A percentile compares a stretch with the other conserved stretches of the same genome.
Conservation (phyloP, 2,888 invertebrate genomes). For the Phortica magna region DNA sequence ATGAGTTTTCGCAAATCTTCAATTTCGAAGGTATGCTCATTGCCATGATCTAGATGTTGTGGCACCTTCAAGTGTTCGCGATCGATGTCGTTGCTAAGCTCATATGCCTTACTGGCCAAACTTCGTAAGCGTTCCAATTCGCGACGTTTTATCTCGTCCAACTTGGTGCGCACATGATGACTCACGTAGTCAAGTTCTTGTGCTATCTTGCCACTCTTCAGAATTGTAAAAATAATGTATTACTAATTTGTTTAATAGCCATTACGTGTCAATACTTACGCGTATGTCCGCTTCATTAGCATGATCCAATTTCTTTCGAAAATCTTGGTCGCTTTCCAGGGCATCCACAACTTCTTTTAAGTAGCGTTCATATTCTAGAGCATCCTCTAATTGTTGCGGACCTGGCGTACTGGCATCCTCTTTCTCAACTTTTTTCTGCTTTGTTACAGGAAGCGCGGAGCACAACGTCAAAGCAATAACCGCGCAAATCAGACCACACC, state of each 20-base stretch:
- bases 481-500: constrained; percentile 49
- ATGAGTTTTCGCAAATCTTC: constrained; percentile 96
- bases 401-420: constrained; percentile 73
- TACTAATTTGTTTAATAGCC: not conserved
- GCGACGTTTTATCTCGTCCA: constrained; percentile 94
- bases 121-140: constrained; percentile 90
- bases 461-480: constrained; percentile 46
- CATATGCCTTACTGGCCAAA: constrained; percentile 83
- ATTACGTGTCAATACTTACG: constrained; percentile 78
- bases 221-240: not conserved
- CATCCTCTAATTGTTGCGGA: constrained; percentile 68
- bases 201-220: constrained; percentile 93
- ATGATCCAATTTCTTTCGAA: constrained; percentile 88
- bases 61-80: constrained; percentile 81
- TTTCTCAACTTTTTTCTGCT: constrained; percentile 76
- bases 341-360: constrained; percentile 93
- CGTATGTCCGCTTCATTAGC: constrained; percentile 90
- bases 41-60: constrained; percentile 91
- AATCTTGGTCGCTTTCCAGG: constrained; percentile 92
- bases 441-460: constrained; percentile 80
- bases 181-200: constrained; percentile 92
- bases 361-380: constrained; percentile 87
- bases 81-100: constrained; percentile 84
- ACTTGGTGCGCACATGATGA: constrained; percentile 89
- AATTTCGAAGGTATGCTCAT: constrained; percentile 95